A percentile compares a stretch with the other conserved stretches of the same genome.
Conservation (phyloP, 2,113 vertebrate genomes). For the Montifringilla adamsi region DNA sequence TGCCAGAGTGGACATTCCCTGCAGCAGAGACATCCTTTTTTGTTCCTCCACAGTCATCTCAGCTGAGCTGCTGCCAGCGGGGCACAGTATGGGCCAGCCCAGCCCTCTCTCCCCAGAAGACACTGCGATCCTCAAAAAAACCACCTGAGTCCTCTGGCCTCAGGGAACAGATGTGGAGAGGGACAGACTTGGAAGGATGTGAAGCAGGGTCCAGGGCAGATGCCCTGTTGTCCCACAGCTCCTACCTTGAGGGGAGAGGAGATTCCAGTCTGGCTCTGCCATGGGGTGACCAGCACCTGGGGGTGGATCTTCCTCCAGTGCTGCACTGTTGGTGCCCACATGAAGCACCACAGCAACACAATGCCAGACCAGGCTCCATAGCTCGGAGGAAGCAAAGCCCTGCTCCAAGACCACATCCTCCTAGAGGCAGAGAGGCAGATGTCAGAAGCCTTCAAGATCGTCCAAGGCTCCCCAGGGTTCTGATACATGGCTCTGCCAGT, state of each 20-base stretch:
- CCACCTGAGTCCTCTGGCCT: not conserved
- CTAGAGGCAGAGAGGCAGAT: not conserved
- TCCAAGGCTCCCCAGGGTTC: not conserved
- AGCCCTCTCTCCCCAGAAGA: not conserved
- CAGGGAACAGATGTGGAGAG: not conserved
- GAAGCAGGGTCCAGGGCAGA: not conserved
- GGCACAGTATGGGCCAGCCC: not conserved
- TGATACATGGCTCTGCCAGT: not conserved
- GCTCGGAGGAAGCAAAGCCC: constrained; percentile 63
- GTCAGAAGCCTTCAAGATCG: not conserved
- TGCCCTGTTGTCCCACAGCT: not conserved
- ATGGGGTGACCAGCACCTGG: not conserved
- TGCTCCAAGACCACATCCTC: not conserved
- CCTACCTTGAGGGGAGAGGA: constrained; percentile 78
- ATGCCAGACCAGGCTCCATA: constrained; percentile 71
- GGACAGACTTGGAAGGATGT: not conserved
- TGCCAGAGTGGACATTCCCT: not conserved
- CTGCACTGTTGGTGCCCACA: not conserved
- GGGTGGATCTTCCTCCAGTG: constrained; percentile 26
- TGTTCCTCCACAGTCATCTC: not conserved
- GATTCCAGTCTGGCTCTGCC: constrained; percentile 73
- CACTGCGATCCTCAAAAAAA: not conserved
- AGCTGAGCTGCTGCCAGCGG: not conserved
- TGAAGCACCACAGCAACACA: constrained; percentile 61
- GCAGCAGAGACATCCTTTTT: not conserved